phyloP scores from a whole-genome alignment of 1,140 invertebrate species.

The Drosophila parabipectinata region DNA sequence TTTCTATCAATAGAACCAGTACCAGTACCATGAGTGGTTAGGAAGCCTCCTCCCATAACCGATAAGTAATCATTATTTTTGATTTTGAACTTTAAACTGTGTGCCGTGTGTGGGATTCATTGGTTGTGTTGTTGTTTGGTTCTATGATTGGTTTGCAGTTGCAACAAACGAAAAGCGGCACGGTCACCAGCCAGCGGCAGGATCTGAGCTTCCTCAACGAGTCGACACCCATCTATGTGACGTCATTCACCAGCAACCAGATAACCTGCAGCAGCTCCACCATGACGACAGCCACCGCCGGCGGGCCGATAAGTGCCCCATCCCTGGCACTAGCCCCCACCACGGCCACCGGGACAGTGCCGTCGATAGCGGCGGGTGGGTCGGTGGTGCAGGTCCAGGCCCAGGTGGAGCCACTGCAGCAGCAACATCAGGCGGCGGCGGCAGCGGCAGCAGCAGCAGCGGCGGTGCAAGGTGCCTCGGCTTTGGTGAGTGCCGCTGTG shows the following conservation, averaged over 20 bases:
- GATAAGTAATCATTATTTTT: background rate
- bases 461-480: conserved; percentile 38
- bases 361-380: conserved; percentile 30
- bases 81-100: conserved; percentile 1
- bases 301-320: conserved; percentile 72
- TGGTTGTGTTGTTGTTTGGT: background rate
- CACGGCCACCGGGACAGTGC: conserved; percentile 56
- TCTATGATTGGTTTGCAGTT: conserved; percentile 33
- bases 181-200: conserved; percentile 85
- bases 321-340: conserved; percentile 69
- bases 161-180: conserved; percentile 84
- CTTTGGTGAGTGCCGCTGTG: conserved; percentile 61
- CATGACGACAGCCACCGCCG: conserved; percentile 85
- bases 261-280: conserved; percentile 86
- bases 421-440: background rate
- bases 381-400: conserved; percentile 21
- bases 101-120: background rate
- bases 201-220: conserved; percentile 85
- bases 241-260: conserved; percentile 88
- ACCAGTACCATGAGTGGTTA: too few relatives aligned
- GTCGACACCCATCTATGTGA: conserved; percentile 90
- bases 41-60: too few relatives aligned
- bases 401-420: conserved; percentile 31
- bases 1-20: too few relatives aligned
- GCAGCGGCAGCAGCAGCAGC: background rate